Evolutionary conservation across 2,113 vertebrate species (phyloP).

Genomic region (Festucalex cinctus): DNA sequence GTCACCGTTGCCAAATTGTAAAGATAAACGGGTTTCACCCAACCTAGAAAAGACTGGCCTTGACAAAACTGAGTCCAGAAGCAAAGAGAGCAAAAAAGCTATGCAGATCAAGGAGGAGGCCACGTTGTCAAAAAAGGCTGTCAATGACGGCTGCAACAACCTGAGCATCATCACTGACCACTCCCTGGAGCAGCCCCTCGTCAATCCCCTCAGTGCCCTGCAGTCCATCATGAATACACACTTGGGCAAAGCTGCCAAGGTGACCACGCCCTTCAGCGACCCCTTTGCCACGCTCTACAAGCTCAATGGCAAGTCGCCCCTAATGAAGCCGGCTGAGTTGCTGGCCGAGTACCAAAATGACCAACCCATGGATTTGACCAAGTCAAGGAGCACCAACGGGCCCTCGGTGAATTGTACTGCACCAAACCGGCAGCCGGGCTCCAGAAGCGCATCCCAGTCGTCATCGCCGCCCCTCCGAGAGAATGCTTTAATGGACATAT

Average conservation of each 20-base stretch:
- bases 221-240: slow-evolving; percentile 99
- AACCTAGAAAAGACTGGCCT: slow-evolving; percentile 39
- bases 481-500: slow-evolving; percentile 98
- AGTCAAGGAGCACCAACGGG: slow-evolving; percentile 83
- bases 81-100: slow-evolving; percentile 66
- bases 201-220: slow-evolving; percentile 93
- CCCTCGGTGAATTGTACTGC: slow-evolving; percentile 39
- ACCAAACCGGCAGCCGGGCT: slow-evolving; percentile 54
- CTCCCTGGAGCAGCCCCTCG: slow-evolving; percentile 88
- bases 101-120: slow-evolving; percentile 80
- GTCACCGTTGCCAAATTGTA: slow-evolving; percentile 75
- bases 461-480: slow-evolving; percentile 85
- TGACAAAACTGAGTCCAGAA: slow-evolving; percentile 60
- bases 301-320: slow-evolving; percentile 85
- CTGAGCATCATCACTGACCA: slow-evolving; percentile 96
- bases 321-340: slow-evolving; percentile 80
- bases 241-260: slow-evolving; percentile 93
- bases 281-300: slow-evolving; percentile 95
- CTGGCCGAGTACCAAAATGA: slow-evolving; percentile 82
- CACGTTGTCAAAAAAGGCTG: slow-evolving; percentile 77
- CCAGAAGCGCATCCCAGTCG: slow-evolving; percentile 74
- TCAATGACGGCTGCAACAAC: slow-evolving; percentile 86
- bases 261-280: slow-evolving; percentile 83
- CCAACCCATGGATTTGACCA: slow-evolving; percentile 97
- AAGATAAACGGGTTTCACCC: slow-evolving; percentile 81